These are phyloP conservation scores for Danio rerio DNA, from an alignment of 2,113 vertebrate species.

Conservation along the genomic window DNA sequence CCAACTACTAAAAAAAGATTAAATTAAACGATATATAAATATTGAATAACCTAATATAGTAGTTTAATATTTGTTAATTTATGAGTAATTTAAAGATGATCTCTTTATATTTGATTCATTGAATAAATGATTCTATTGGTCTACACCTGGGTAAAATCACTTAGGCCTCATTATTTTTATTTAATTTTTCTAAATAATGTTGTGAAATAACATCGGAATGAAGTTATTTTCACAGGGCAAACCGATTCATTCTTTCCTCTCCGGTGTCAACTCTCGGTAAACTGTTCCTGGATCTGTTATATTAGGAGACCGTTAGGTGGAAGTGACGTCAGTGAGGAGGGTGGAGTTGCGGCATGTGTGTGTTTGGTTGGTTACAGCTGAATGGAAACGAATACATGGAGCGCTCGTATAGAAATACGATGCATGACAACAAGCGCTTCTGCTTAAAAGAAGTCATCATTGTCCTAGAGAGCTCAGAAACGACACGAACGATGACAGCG, in stretches of 20 bases:
- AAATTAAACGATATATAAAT: too few species aligned
- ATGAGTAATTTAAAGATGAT: too few species aligned
- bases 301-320: background rate
- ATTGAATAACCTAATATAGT: too few species aligned
- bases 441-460: constrained; percentile 23
- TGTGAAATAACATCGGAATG: background rate
- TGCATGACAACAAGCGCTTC: background rate
- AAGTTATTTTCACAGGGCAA: background rate
- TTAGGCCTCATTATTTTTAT: too few species aligned
- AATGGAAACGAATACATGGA: constrained; percentile 7
- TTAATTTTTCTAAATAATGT: background rate
- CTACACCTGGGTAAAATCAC: too few species aligned
- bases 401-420: constrained; percentile 11
- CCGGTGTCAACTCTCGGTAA: background rate
- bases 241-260: background rate
- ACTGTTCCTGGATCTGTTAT: constrained; percentile 14
- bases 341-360: constrained; percentile 3
- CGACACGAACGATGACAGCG: constrained; percentile 1
- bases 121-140: too few species aligned
- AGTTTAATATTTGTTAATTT: too few species aligned
- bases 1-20: too few species aligned
- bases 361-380: constrained; percentile 16
- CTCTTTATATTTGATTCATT: too few species aligned
- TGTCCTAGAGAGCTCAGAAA: constrained; percentile 21
- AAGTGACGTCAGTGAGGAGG: constrained; percentile 27